Evolutionary conservation across 2,888 invertebrate species (phyloP).

Genomic region (Melieria crassipennis): DNA sequence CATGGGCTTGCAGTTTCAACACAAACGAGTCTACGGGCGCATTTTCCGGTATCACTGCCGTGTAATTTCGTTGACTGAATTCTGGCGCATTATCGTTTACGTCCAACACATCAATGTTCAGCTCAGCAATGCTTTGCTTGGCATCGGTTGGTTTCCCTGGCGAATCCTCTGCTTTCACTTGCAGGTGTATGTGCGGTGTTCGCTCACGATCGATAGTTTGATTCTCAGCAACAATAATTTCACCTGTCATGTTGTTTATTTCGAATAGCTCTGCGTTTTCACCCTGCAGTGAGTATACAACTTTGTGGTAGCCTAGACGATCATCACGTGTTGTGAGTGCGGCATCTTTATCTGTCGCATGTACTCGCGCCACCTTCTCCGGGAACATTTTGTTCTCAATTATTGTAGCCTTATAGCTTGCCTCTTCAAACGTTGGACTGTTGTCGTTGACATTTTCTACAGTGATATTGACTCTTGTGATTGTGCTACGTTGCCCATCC

Average conservation of each 20-base stretch:
- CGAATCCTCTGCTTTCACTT: constrained; percentile 79
- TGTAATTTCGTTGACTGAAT: constrained; percentile 73
- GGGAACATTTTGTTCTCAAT: constrained; percentile 76
- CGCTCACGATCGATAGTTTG: constrained; percentile 78
- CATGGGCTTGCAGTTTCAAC: constrained; percentile 75
- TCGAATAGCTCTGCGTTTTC: constrained; percentile 79
- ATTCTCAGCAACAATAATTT: constrained; percentile 73
- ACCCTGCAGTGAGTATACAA: constrained; percentile 77
- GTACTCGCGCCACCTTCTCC: constrained; percentile 74
- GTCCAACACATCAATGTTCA: constrained; percentile 77
- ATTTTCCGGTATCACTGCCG: constrained; percentile 82
- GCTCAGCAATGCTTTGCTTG: constrained; percentile 72
- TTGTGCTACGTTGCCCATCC: constrained; percentile 68
- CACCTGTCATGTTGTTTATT: constrained; percentile 76
- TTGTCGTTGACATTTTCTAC: constrained; percentile 84
- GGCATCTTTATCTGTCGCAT: constrained; percentile 77
- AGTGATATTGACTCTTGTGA: constrained; percentile 75
- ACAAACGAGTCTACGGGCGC: constrained; percentile 74
- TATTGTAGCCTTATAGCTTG: constrained; percentile 76
- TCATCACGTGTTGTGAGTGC: constrained; percentile 70
- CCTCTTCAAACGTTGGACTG: constrained; percentile 75
- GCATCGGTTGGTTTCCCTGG: constrained; percentile 76
- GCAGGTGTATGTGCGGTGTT: constrained; percentile 75
- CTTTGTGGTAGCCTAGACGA: constrained; percentile 73
- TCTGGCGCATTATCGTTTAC: constrained; percentile 82